These are phyloP conservation scores for Platycheirus albimanus DNA, from an alignment of 2,888 invertebrate species.

Conservation along the genomic window DNA sequence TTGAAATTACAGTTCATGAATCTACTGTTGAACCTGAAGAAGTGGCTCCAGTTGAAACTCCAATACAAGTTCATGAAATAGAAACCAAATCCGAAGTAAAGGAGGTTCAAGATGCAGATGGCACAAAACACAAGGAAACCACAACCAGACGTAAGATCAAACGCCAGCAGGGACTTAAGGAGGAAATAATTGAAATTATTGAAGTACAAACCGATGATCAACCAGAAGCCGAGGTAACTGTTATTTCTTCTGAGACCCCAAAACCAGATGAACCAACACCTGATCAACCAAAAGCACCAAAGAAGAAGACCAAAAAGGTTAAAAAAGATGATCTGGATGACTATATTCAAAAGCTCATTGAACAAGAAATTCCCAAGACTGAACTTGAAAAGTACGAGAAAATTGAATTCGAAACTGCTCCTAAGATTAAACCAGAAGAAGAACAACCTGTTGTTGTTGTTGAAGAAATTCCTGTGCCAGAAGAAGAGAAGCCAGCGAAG, in stretches of 20 bases:
- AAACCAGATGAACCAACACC: conserved; percentile 79
- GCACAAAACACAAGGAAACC: conserved; percentile 81
- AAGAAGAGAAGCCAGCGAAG: conserved; percentile 79
- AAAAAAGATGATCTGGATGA: conserved; percentile 79
- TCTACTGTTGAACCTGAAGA: conserved; percentile 68
- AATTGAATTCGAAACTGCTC: conserved; percentile 78
- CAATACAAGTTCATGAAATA: conserved; percentile 78
- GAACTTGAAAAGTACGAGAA: conserved; percentile 82
- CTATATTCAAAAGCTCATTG: conserved; percentile 79
- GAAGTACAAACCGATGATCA: conserved; percentile 79
- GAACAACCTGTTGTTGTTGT: conserved; percentile 68
- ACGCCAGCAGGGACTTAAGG: conserved; percentile 81
- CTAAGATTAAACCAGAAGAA: conserved; percentile 76
- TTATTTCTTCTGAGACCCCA: conserved; percentile 75
- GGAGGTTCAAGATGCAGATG: conserved; percentile 81
- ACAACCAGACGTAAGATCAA: conserved; percentile 82
- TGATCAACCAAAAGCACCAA: conserved; percentile 78
- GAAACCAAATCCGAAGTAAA: conserved; percentile 82
- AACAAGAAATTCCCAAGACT: conserved; percentile 78
- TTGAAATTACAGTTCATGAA: conserved; percentile 78
- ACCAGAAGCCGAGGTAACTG: conserved; percentile 79
- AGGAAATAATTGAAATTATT: conserved; percentile 81
- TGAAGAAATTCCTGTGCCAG: conserved; percentile 77
- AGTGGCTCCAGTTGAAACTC: conserved; percentile 71
- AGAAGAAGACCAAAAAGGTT: conserved; percentile 79